phyloP scores from a whole-genome alignment of 2,888 invertebrate genomes.

The Spisula subtruncata region DNA sequence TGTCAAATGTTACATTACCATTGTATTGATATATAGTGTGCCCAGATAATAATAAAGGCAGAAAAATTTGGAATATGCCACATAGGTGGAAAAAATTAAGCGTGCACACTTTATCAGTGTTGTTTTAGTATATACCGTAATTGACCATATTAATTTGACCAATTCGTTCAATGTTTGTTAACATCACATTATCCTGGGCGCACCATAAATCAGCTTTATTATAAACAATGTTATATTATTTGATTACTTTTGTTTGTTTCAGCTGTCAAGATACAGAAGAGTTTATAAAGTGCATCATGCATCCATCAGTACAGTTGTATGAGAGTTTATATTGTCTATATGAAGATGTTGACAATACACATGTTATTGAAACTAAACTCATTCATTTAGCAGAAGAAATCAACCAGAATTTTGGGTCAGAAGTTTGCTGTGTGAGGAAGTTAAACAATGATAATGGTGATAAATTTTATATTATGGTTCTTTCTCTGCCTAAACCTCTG shows the following conservation, averaged over 20 bases:
- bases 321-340: conserved; percentile 40
- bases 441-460: neutral
- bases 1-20: too few species aligned
- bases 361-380: conserved; percentile 32
- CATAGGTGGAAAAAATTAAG: too few species aligned
- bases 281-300: conserved; percentile 42
- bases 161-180: too few species aligned
- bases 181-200: too few species aligned
- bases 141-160: too few species aligned
- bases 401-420: conserved; percentile 40
- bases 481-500: conserved; percentile 47
- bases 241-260: conserved; percentile 31
- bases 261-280: conserved; percentile 50
- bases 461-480: conserved; percentile 36
- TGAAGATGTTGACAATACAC: conserved; percentile 22
- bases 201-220: too few species aligned
- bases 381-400: conserved; percentile 45
- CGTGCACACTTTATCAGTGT: too few species aligned
- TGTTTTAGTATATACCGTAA: too few species aligned
- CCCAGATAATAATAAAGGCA: too few species aligned
- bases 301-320: conserved; percentile 38
- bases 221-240: too few species aligned
- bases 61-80: too few species aligned
- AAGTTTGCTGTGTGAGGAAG: conserved; percentile 43
- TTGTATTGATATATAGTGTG: too few species aligned